Conservation (phyloP, 2,113 vertebrate genomes). For the Opisthocomus hoazin region DNA sequence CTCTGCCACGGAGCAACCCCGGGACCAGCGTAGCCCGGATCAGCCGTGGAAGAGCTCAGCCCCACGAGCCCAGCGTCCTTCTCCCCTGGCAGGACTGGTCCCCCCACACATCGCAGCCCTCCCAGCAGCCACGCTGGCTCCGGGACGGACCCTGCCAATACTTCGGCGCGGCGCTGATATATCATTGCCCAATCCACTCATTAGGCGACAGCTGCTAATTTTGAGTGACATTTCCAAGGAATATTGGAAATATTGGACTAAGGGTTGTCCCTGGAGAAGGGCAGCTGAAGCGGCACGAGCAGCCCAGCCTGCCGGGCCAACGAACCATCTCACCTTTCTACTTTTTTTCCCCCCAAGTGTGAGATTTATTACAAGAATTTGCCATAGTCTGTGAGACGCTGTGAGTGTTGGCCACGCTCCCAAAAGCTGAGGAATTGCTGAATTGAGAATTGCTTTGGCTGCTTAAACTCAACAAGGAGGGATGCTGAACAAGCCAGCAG, state of each 20-base stretch:
- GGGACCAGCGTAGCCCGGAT: neutral
- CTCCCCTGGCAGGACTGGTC: neutral
- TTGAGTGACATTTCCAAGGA: neutral
- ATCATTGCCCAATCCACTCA: neutral
- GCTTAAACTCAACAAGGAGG: slow-evolving; percentile 7
- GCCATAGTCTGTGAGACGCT: slow-evolving; percentile 43
- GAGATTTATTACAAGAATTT: slow-evolving; percentile 46
- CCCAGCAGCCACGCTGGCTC: neutral
- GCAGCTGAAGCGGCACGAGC: neutral
- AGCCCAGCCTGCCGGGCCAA: neutral
- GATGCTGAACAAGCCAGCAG: slow-evolving; percentile 20
- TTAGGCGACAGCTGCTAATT: neutral
- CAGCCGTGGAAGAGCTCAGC: neutral
- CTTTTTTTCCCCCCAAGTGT: neutral
- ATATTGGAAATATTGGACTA: neutral
- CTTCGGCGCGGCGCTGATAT: fast-evolving
- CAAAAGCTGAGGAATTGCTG: slow-evolving; percentile 55
- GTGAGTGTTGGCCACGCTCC: slow-evolving; percentile 42
- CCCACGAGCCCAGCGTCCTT: neutral
- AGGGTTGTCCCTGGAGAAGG: neutral
- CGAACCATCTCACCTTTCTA: neutral
- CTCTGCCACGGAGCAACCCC: neutral
- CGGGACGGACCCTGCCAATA: neutral
- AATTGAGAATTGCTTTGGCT: slow-evolving; percentile 50
- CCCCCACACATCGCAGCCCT: neutral